Evolutionary conservation across 23 tunicate genomes (phyloP).

Genomic region (Trididemnum miniatum): DNA sequence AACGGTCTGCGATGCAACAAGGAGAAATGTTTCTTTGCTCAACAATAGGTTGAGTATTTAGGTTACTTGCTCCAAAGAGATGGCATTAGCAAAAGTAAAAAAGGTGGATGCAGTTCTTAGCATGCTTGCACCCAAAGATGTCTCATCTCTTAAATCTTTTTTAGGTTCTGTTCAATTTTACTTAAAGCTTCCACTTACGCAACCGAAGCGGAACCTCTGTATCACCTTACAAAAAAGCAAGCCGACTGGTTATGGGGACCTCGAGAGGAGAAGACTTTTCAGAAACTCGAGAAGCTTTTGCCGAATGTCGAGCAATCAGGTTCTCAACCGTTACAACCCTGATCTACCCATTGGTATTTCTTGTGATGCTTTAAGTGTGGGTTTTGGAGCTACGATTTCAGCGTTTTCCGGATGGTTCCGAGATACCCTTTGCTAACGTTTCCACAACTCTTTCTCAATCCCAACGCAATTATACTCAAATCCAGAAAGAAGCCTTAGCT

Average conservation of each 20-base stretch:
- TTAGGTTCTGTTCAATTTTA: conserved; percentile 22
- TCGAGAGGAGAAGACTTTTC: not conserved
- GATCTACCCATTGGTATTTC: not conserved
- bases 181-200: not conserved
- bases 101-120: conserved; percentile 18
- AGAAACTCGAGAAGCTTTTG: not conserved
- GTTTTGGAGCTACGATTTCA: not conserved
- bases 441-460: not conserved
- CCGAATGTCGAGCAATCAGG: not conserved
- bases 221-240: conserved; percentile 10
- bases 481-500: too few relatives aligned
- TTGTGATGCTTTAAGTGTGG: not conserved
- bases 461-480: conserved; percentile 21
- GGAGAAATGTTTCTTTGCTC: not conserved
- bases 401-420: conserved; percentile 17
- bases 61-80: not conserved
- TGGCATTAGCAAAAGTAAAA: not conserved
- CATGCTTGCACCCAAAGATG: conserved; percentile 15
- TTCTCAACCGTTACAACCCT: not conserved
- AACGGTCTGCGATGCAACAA: not conserved
- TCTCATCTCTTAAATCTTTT: not conserved
- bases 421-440: not conserved
- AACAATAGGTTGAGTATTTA: not conserved
- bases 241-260: conserved; percentile 2
- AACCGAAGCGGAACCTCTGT: conserved; percentile 6